Base-by-base conservation (phyloP, 2,888 invertebrate genomes). In the Orchesella flavescens region DNA sequence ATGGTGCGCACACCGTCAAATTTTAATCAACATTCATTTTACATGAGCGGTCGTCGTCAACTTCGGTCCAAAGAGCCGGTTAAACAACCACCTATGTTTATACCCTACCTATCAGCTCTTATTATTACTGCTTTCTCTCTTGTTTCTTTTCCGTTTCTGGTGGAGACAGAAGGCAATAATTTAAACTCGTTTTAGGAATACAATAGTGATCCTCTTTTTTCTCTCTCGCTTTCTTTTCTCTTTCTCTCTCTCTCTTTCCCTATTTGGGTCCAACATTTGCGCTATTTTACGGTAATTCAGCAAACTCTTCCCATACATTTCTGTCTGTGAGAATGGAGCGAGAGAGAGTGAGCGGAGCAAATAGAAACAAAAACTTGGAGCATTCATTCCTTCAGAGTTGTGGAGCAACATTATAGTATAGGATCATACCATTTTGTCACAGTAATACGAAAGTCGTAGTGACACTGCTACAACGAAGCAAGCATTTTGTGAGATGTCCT, bases 11-110 rank as follows among this genome's bases (percentile, higher is more conserved):
- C 79, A 66, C 24, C 73, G 59, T 80, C 73, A 80, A 80, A 80
- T 80, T 80, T 80, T 80, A 80, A 80, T 80, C 74, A 75, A 74
- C 74, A 57, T 80, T 59, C 55, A 68, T 80, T 80, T 80, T 74
- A 74, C 80, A 80, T 73, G 80, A 73, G 34, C 44, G 4, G 9
- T n/a, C 19, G 49, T 69, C 69, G 69, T 69, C 46, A 53, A 46
- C 69, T 19, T 10, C 15, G 69, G 49, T 69, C 69, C 49, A 21
- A 53, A 46, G 46, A 69, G 19, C 34, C 24, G 17, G 43, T 71
- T 55, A 71, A 43, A 49, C 66, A 21, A 44, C n/a, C 66, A 19
- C 19, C 9, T 17, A 17, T 19, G 10, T 75, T 17, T 53, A 7
- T 44, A 34, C 61, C 44, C 15, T n/a, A 43, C 49, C 71, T 23